Percentiles rank a stretch among this genome's conserved stretches.
phyloP scores from a whole-genome alignment of 1,140 invertebrate species.

The Lutraria rhynchaena region DNA sequence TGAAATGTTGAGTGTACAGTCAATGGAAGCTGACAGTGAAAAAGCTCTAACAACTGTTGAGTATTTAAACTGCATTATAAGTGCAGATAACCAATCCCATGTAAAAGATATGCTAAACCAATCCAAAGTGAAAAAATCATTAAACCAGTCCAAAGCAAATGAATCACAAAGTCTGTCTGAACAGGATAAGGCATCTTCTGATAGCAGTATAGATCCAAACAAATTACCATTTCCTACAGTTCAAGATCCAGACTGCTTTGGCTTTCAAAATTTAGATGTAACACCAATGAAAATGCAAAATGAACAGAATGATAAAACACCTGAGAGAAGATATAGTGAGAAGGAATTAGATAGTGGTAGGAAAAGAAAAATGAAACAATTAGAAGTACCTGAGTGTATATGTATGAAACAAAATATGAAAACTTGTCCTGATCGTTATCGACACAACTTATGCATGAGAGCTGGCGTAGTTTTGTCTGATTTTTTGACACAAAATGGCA shows the following conservation, averaged over 20 bases:
- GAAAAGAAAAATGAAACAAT: conserved; percentile 14
- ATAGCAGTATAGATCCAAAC: background rate
- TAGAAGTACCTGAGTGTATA: conserved; percentile 10
- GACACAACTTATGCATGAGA: conserved; percentile 41
- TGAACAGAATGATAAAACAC: conserved; percentile 8
- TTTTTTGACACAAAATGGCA: conserved; percentile 34
- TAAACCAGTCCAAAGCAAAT: background rate
- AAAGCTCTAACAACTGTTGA: conserved; percentile 24
- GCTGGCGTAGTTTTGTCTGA: conserved; percentile 36
- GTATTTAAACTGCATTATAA: conserved; percentile 24
- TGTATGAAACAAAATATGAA: conserved; percentile 6
- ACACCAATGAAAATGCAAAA: background rate
- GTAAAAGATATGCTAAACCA: background rate
- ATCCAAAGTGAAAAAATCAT: background rate
- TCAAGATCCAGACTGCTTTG: conserved; percentile 21
- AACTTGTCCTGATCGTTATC: background rate
- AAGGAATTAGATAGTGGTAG: conserved; percentile 33
- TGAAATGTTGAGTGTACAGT: conserved; percentile 37
- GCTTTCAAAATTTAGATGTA: conserved; percentile 4
- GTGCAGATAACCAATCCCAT: background rate
- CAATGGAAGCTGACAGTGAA: conserved; percentile 30
- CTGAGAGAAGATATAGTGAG: conserved; percentile 28
- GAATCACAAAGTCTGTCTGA: background rate
- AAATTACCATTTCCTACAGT: background rate
- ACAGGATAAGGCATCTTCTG: background rate